These are phyloP conservation scores for Nemotelus nigrinus DNA, from an alignment of 2,888 invertebrate genomes.

Conservation along the genomic window DNA sequence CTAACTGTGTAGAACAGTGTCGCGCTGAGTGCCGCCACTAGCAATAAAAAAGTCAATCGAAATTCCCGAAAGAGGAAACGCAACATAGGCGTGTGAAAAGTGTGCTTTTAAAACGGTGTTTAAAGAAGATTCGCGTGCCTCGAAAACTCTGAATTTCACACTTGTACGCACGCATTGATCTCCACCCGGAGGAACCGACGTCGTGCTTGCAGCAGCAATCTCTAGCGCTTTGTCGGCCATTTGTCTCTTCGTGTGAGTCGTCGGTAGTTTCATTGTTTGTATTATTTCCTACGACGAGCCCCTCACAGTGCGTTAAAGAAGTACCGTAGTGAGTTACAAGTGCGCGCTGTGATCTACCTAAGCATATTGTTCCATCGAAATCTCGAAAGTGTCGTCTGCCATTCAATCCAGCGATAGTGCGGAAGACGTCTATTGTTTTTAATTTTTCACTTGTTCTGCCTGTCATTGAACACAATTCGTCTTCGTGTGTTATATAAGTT, in stretches of 20 bases:
- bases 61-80: background rate
- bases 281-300: conserved; percentile 13
- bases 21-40: background rate
- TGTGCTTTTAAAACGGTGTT: too few relatives aligned
- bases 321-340: conserved; percentile 11
- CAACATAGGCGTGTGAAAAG: too few relatives aligned
- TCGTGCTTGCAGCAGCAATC: background rate
- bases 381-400: background rate
- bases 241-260: conserved; percentile 12
- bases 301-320: background rate
- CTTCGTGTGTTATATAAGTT: conserved; percentile 1
- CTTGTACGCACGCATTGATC: conserved; percentile 19
- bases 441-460: background rate
- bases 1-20: background rate
- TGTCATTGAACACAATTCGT: too few relatives aligned
- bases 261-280: background rate
- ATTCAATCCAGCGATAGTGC: background rate
- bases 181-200: conserved; percentile 14
- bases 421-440: background rate
- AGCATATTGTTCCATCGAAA: background rate
- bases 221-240: conserved; percentile 1
- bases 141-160: too few relatives aligned
- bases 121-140: too few relatives aligned
- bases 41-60: background rate
- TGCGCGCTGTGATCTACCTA: conserved; percentile 20